phyloP scores from a whole-genome alignment of 2,797 vertebrate genomes.

The Falco naumanni region DNA sequence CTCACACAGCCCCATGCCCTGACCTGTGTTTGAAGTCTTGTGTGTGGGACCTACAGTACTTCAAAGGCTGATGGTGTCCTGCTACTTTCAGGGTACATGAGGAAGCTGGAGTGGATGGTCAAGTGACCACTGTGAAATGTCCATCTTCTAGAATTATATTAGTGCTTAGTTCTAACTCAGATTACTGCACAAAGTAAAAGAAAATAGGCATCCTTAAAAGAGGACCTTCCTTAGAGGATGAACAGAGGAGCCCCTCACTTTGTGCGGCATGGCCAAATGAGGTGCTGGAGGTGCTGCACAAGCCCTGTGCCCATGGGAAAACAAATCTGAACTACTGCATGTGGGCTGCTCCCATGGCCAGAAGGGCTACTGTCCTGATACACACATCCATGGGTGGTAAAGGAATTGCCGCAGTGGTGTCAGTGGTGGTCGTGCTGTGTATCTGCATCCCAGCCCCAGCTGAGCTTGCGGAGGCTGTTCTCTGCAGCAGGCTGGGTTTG shows the following conservation, averaged over 20 bases:
- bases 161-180: neutral
- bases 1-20: accelerated
- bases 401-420: neutral
- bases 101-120: neutral
- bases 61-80: neutral
- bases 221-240: neutral
- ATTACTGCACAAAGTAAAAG: neutral
- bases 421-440: neutral
- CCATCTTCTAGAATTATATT: neutral
- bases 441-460: neutral
- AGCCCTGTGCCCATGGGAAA: neutral
- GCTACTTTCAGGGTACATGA: neutral
- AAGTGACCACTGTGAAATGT: neutral
- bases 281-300: neutral
- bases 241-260: neutral
- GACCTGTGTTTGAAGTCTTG: neutral
- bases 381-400: neutral
- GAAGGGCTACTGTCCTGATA: neutral
- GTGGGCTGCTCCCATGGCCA: neutral
- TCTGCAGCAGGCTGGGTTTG: neutral
- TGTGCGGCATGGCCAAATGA: neutral
- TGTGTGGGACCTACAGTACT: neutral
- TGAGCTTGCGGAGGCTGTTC: accelerated
- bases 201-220: neutral
- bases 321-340: neutral